These are phyloP conservation scores for Abrostola tripartita DNA, from an alignment of 2,888 invertebrate species.

Conservation along the genomic window DNA sequence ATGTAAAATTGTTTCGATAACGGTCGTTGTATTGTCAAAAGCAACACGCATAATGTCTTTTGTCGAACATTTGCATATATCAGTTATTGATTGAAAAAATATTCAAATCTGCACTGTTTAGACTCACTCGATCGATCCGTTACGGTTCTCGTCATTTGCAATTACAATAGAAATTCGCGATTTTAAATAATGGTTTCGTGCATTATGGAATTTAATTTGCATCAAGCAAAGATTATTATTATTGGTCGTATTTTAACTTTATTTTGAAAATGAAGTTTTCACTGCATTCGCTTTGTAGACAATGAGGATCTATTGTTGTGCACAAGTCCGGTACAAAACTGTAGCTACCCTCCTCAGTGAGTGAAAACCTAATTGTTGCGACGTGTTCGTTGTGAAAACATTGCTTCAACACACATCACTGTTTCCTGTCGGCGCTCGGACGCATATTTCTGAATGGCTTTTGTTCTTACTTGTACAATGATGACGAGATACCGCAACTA, in stretches of 20 bases:
- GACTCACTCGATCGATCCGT: conserved; percentile 82
- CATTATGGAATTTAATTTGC: conserved; percentile 66
- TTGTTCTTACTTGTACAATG: conserved; percentile 85
- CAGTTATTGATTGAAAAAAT: conserved; percentile 88
- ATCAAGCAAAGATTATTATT: conserved; percentile 59
- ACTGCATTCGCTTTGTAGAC: conserved; percentile 67
- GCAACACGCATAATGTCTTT: conserved; percentile 75
- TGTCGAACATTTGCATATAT: conserved; percentile 83
- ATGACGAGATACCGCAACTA: conserved; percentile 68
- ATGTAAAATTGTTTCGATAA: conserved; percentile 84
- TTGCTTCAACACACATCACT: conserved; percentile 81
- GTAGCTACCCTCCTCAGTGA: conserved; percentile 76
- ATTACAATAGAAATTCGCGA: conserved; percentile 68
- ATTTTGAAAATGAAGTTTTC: conserved; percentile 66
- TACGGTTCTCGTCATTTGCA: conserved; percentile 80
- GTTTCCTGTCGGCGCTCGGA: conserved; percentile 74
- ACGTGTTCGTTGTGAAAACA: conserved; percentile 76
- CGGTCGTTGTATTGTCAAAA: conserved; percentile 84
- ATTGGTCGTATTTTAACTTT: conserved; percentile 50
- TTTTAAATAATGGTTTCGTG: conserved; percentile 75
- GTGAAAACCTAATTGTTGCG: conserved; percentile 83
- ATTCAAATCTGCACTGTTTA: conserved; percentile 83
- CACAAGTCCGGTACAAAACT: conserved; percentile 76
- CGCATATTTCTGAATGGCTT: conserved; percentile 83
- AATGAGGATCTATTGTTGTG: conserved; percentile 68